Percentiles rank a stretch among this genome's conserved stretches.
Conservation (phyloP, 92 coral and sea anemone species). For the Plumapathes pennacea region DNA sequence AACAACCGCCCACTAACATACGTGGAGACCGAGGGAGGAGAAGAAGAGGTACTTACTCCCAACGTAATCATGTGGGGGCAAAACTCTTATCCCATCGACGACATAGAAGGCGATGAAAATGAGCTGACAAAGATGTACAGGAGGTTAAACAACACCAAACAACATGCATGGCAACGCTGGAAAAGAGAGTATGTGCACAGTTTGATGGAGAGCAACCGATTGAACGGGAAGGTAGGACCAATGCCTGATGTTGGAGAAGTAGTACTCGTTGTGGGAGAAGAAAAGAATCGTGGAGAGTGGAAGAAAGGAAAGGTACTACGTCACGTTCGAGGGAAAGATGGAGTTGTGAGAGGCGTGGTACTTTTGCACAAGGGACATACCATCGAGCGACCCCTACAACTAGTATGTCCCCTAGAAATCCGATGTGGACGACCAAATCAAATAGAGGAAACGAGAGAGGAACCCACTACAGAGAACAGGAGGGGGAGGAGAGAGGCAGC, state of each 20-base stretch:
- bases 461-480: too few relatives aligned
- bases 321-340: constrained; percentile 28
- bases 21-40: constrained; percentile 39
- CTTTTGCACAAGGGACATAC: constrained; percentile 41
- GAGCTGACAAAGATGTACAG: constrained; percentile 13
- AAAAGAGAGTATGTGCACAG: constrained; percentile 37
- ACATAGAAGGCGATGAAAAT: constrained; percentile 29
- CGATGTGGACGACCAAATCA: too few relatives aligned
- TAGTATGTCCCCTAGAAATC: constrained; percentile 32
- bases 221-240: constrained; percentile 12
- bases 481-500: too few relatives aligned
- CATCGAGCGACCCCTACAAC: constrained; percentile 28
- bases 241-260: constrained; percentile 33
- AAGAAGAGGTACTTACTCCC: constrained; percentile 42
- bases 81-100: constrained; percentile 26
- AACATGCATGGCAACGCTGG: constrained; percentile 36
- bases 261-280: constrained; percentile 36
- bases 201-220: constrained; percentile 34
- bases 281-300: constrained; percentile 41
- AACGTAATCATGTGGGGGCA: constrained; percentile 31
- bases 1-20: constrained; percentile 61
- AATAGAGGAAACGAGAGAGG: too few relatives aligned
- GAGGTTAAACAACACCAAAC: constrained; percentile 3
- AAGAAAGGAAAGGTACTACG: constrained; percentile 20
- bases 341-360: constrained; percentile 22